Conservation (phyloP, 2,113 vertebrate species). For the Varanus salvator region DNA sequence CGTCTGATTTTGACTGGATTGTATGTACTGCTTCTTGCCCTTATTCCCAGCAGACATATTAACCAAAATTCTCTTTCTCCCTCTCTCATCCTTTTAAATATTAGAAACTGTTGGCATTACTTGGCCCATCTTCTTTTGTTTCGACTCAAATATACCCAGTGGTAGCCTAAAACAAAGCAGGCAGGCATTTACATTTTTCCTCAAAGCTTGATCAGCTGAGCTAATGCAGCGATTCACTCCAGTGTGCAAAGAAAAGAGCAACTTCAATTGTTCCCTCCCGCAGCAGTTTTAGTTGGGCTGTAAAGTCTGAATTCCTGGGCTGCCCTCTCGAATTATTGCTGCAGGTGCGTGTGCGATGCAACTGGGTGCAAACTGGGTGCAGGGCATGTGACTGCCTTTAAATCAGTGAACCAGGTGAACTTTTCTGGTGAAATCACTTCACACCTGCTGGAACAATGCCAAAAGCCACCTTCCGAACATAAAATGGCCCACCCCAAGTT, state of each 20-base stretch:
- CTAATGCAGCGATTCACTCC: constrained; percentile 37
- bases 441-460: neutral
- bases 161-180: constrained; percentile 7
- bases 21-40: neutral
- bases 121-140: constrained; percentile 6
- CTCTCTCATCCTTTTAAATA: constrained; percentile 2
- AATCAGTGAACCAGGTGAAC: neutral
- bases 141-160: constrained; percentile 15
- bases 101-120: neutral
- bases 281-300: neutral
- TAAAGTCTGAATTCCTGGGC: neutral
- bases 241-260: constrained; percentile 4
- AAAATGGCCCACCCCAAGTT: neutral
- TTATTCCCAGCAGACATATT: neutral
- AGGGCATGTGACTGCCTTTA: neutral
- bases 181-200: neutral
- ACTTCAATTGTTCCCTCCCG: constrained; percentile 21
- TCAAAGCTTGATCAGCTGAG: constrained; percentile 16
- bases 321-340: constrained; percentile 22
- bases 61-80: neutral
- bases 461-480: neutral
- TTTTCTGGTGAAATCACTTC: neutral
- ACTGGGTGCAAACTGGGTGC: neutral
- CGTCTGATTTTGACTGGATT: neutral
- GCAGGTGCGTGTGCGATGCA: neutral